Conservation (phyloP, 2,797 vertebrate genomes). For the Pogoniulus pusillus region DNA sequence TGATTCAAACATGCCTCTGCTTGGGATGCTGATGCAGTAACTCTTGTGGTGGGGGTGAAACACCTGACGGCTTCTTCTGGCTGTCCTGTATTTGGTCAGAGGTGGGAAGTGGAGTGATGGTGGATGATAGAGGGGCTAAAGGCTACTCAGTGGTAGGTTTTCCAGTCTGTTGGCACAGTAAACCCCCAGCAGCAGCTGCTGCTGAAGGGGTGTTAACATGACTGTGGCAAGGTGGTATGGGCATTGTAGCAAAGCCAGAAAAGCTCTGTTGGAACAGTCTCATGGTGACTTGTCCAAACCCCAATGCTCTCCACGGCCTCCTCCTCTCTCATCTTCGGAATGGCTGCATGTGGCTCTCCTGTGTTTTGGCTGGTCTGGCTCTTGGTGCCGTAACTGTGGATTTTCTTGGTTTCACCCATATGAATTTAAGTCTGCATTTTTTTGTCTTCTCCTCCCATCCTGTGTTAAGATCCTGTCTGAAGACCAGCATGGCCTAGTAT, state of each 20-base stretch:
- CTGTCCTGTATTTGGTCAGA: neutral
- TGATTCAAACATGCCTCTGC: neutral
- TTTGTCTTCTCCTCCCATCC: neutral
- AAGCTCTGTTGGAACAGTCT: neutral
- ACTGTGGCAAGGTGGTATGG: fast-evolving
- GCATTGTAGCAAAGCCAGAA: neutral
- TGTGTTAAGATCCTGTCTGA: neutral
- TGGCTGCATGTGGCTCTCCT: neutral
- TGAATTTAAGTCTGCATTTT: neutral
- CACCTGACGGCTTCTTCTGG: neutral
- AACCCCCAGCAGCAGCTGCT: neutral
- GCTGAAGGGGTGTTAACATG: neutral
- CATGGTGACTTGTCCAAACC: neutral
- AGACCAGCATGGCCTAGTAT: neutral
- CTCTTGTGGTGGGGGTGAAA: neutral
- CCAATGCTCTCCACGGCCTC: neutral
- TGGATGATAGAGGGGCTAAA: neutral
- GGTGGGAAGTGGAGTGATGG: neutral
- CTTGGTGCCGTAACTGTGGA: neutral
- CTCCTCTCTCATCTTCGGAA: neutral
- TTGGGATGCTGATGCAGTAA: neutral
- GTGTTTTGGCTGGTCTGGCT: neutral
- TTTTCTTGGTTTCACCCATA: neutral
- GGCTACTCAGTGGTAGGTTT: neutral
- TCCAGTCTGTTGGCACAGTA: neutral